phyloP scores from a whole-genome alignment of 2,888 invertebrate species.

The Cryptocephalus primarius region DNA sequence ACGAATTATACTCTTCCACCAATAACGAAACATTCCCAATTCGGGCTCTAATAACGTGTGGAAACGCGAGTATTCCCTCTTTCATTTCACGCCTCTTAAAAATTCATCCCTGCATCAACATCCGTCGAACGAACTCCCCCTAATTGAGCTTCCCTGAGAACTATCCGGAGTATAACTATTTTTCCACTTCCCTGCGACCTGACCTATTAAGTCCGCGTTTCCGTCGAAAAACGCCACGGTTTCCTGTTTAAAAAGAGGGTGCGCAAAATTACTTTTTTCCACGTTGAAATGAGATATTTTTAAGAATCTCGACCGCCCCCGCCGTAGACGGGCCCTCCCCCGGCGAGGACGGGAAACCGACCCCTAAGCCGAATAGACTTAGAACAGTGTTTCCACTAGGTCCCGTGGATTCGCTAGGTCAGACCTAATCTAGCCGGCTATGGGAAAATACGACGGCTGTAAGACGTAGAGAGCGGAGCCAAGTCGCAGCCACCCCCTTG shows the following conservation, averaged over 20 bases:
- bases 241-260: slow-evolving; percentile 31
- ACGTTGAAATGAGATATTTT: slow-evolving; percentile 31
- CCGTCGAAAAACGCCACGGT: slow-evolving; percentile 23
- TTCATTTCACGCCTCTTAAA: slow-evolving; percentile 5
- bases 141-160: slow-evolving; percentile 14
- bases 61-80: no score
- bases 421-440: not conserved
- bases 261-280: slow-evolving; percentile 29
- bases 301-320: slow-evolving; percentile 17
- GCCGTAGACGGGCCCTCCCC: not conserved
- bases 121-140: slow-evolving; percentile 1
- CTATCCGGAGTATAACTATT: slow-evolving; percentile 16
- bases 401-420: slow-evolving; percentile 6
- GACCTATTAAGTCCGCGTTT: slow-evolving; percentile 20
- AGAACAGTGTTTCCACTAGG: slow-evolving; percentile 5
- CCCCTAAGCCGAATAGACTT: no score
- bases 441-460: slow-evolving; percentile 1
- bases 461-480: not conserved
- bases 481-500: not conserved
- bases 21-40: no score
- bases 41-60: no score
- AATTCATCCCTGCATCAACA: slow-evolving; percentile 3
- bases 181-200: slow-evolving; percentile 8
- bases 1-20: no score
- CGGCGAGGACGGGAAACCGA: no score